Base-by-base conservation (phyloP, 1,140 invertebrate species). In the Aphaenogaster floridana region DNA sequence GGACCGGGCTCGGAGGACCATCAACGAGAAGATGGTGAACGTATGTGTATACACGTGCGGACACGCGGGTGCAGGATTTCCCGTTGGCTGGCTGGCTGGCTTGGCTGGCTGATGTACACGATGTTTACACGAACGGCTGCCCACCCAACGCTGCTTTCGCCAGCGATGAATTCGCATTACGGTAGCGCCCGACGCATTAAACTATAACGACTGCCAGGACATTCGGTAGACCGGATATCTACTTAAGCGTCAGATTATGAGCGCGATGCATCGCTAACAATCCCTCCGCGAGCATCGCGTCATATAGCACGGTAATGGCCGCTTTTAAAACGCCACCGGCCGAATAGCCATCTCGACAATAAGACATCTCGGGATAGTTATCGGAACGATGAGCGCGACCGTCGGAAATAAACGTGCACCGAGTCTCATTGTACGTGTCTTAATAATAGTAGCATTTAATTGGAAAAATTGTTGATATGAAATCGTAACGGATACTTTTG, bases 91-190 rank as follows among this genome's bases (percentile, higher is more conserved):
- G 71, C 77, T 64, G 78, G 69, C 72, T 64, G 7, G 28, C 69
- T 61, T 63, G 80, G 77, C 6, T 21, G 7, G 39, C 52, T 57
- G 52, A 57, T 69, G 84, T 90, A 83, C 86, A 69, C 87, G 88
- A 92, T 93, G 91, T 94, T 94, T 94, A 93, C 93, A 93, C 91
- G 91, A 93, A 87, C 90, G 90, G 90, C 89, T 91, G 86, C 57
- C 86, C 78, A 42, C 7, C 57, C 86, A 88, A 88, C 81, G 91
- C 80, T 86, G 92, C 86, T 86, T 76, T 88, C 74, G 34, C 28
- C 48, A 87, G 81, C 92, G 78, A 94, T 94, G 94, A 93, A 94
- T 94, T 87, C 91, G 90, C 87, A 92, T 94, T 94, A 94, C 91
- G 91, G 90, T 88, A 90, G 83, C 89, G 89, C 91, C 90, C 88